Conservation (phyloP, 2,797 vertebrate genomes). For the Arctocebus calabarensis region DNA sequence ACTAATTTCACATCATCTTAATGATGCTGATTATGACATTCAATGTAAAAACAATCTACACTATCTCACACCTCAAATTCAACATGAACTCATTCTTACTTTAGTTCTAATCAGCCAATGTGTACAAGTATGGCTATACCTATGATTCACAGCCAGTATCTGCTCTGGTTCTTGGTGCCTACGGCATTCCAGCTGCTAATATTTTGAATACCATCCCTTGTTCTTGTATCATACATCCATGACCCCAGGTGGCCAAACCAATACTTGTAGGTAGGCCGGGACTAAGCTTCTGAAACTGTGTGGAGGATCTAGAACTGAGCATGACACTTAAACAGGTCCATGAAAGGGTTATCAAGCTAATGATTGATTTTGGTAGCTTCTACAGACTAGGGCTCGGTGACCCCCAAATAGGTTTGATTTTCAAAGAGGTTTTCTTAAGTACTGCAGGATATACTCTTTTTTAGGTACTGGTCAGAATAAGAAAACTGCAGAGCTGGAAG, state of each 20-base stretch:
- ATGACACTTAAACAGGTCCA: background rate
- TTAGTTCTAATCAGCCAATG: background rate
- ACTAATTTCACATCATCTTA: background rate
- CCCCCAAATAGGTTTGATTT: background rate
- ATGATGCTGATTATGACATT: conserved; percentile 40
- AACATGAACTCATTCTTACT: background rate
- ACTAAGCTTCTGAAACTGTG: background rate
- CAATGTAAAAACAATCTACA: background rate
- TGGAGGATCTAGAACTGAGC: background rate
- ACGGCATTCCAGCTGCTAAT: background rate
- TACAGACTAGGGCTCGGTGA: background rate
- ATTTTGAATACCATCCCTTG: background rate
- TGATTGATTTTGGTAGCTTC: background rate
- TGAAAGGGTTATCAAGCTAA: background rate
- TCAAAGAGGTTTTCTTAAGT: conserved; percentile 6
- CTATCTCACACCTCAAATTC: conserved; percentile 1
- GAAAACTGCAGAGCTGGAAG: background rate
- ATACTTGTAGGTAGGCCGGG: background rate
- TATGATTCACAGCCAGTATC: background rate
- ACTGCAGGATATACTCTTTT: background rate
- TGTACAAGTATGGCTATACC: background rate
- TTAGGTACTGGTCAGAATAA: background rate
- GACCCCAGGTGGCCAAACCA: background rate
- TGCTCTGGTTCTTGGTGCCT: background rate
- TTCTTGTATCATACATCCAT: background rate